These are phyloP conservation scores for Brachionus angularis DNA, from an alignment of 1,140 invertebrate species.

Conservation along the genomic window DNA sequence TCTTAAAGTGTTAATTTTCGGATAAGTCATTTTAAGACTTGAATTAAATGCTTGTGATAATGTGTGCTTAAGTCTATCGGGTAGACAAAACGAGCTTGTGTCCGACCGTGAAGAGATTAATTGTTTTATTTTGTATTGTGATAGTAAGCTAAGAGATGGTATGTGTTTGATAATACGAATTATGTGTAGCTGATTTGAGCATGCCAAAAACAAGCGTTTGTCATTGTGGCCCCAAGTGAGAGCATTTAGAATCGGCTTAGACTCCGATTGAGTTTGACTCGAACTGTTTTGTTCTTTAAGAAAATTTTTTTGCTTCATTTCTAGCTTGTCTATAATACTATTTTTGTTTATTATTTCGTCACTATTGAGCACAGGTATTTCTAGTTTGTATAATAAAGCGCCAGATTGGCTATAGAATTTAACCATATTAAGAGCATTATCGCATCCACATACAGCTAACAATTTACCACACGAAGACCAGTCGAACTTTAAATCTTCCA, in stretches of 20 bases:
- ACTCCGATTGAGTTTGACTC: slow-evolving; percentile 51
- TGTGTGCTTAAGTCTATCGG: slow-evolving; percentile 62
- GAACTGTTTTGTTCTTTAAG: background rate
- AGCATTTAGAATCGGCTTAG: slow-evolving; percentile 75
- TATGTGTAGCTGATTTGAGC: slow-evolving; percentile 74
- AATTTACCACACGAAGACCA: slow-evolving; percentile 91
- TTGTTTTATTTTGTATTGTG: slow-evolving; percentile 68
- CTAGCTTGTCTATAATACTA: slow-evolving; percentile 5
- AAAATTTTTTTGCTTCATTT: slow-evolving; percentile 22
- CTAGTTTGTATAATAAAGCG: slow-evolving; percentile 64
- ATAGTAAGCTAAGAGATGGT: slow-evolving; percentile 79
- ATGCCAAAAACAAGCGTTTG: slow-evolving; percentile 83
- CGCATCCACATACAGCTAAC: slow-evolving; percentile 77
- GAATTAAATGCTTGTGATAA: slow-evolving; percentile 84
- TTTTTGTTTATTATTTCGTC: slow-evolving; percentile 10
- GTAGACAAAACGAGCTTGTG: slow-evolving; percentile 41
- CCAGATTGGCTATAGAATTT: slow-evolving; percentile 56
- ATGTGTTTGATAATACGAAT: slow-evolving; percentile 81
- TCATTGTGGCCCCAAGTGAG: slow-evolving; percentile 97
- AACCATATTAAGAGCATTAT: slow-evolving; percentile 52
- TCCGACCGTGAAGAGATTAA: slow-evolving; percentile 62
- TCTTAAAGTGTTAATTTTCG: slow-evolving; percentile 75
- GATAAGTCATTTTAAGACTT: slow-evolving; percentile 92
- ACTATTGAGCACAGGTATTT: slow-evolving; percentile 69
- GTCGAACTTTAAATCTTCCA: slow-evolving; percentile 75